Conservation (phyloP, 2,113 vertebrate genomes). For the Rhegmatorhina hoffmannsi region DNA sequence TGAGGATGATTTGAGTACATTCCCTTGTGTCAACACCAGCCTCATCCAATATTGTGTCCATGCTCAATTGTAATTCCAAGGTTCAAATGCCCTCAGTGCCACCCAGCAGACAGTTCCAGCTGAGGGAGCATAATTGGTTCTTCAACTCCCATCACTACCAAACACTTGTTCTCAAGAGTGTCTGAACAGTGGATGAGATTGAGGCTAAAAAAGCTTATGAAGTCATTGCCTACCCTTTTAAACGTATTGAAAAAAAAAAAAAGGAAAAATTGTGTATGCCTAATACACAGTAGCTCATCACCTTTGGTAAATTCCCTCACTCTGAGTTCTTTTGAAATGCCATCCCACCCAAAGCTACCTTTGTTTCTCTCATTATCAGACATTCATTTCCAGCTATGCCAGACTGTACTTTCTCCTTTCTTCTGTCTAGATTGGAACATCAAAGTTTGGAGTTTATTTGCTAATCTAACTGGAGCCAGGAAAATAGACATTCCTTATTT, state of each 20-base stretch:
- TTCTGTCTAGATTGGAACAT: background rate
- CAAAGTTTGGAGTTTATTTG: background rate
- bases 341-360: background rate
- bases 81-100: background rate
- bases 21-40: background rate
- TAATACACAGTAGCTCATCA: background rate
- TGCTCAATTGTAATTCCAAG: background rate
- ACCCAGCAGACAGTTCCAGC: background rate
- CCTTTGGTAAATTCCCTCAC: background rate
- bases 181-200: background rate
- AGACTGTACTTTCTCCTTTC: background rate
- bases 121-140: background rate
- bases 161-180: background rate
- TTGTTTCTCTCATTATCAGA: background rate
- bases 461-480: background rate
- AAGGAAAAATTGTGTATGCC: background rate
- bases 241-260: background rate
- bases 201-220: background rate
- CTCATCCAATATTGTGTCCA: background rate
- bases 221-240: background rate
- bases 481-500: background rate
- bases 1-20: background rate
- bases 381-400: background rate
- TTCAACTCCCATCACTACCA: background rate
- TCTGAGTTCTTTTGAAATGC: background rate